Percentiles rank a stretch among this genome's conserved stretches.
Conservation (phyloP, 2,888 invertebrate genomes). For the Parelbella ahira region DNA sequence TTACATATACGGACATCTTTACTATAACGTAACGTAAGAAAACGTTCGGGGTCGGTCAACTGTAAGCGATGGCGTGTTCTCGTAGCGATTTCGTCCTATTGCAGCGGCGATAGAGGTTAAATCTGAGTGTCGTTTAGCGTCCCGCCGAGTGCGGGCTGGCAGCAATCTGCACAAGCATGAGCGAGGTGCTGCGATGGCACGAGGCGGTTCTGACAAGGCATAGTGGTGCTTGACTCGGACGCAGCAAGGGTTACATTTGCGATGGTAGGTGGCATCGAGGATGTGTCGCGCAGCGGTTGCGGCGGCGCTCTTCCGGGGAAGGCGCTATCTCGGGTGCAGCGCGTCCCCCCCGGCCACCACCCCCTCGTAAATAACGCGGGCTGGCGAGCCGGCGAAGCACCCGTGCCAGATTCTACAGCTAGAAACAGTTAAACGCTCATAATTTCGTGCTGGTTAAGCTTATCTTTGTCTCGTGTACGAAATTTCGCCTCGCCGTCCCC, state of each 20-base stretch:
- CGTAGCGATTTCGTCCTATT: constrained; percentile 51
- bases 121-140: constrained; percentile 51
- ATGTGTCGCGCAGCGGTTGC: constrained; percentile 41
- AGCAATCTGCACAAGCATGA: constrained; percentile 69
- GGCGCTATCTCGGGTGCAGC: constrained; percentile 74
- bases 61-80: constrained; percentile 45
- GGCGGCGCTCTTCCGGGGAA: constrained; percentile 73
- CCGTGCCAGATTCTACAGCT: constrained; percentile 80
- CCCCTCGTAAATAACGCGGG: constrained; percentile 79
- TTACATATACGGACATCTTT: constrained; percentile 63
- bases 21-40: constrained; percentile 60
- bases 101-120: constrained; percentile 59
- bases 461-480: constrained; percentile 79
- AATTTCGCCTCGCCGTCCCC: constrained; percentile 70
- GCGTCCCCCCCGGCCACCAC: constrained; percentile 49
- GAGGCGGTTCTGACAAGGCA: constrained; percentile 28
- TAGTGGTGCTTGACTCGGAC: constrained; percentile 34
- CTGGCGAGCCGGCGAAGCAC: constrained; percentile 80
- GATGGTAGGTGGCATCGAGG: constrained; percentile 37
- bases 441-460: constrained; percentile 81
- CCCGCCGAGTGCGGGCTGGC: constrained; percentile 57
- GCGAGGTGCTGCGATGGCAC: constrained; percentile 61
- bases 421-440: constrained; percentile 81
- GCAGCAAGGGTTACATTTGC: constrained; percentile 40
- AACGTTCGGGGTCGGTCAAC: constrained; percentile 47